These are phyloP conservation scores for Puma concolor DNA, from an alignment of 2,113 vertebrate genomes.

Conservation along the genomic window DNA sequence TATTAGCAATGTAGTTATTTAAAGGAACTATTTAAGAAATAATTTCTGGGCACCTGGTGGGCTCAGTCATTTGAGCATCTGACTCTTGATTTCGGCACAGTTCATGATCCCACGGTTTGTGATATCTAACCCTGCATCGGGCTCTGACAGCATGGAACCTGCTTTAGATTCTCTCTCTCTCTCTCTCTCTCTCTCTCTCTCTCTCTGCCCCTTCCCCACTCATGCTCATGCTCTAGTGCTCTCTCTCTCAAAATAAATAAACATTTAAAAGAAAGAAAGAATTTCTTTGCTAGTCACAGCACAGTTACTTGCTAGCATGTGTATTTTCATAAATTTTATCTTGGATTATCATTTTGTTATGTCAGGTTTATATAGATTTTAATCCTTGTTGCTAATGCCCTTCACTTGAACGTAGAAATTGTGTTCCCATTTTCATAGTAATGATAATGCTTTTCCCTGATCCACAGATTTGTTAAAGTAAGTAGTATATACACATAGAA, in stretches of 20 bases:
- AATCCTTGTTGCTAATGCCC: not conserved
- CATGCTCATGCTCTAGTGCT: too few relatives aligned
- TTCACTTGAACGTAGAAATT: not conserved
- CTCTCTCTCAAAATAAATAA: too few relatives aligned
- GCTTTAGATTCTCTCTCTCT: too few relatives aligned
- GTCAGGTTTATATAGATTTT: not conserved
- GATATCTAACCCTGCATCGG: too few relatives aligned
- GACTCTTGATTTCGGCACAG: too few relatives aligned
- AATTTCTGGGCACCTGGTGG: not conserved
- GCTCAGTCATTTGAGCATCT: too few relatives aligned
- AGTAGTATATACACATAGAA: not conserved
- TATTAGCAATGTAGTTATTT: not conserved
- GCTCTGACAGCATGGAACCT: too few relatives aligned
- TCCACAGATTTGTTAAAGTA: slow-evolving; percentile 17
- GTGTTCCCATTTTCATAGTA: not conserved
- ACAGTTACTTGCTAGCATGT: not conserved
- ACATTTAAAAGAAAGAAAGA: not conserved
- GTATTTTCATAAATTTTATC: slow-evolving; percentile 6
- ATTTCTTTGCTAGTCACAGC: not conserved
- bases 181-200: too few relatives aligned
- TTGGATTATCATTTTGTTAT: slow-evolving; percentile 23
- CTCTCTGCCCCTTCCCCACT: too few relatives aligned
- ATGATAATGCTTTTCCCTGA: not conserved
- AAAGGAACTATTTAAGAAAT: not conserved
- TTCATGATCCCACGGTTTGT: too few relatives aligned